Percentiles rank a stretch among this genome's conserved stretches.
Conservation (phyloP, 1,140 invertebrate species). For the Drosophila ironensis region DNA sequence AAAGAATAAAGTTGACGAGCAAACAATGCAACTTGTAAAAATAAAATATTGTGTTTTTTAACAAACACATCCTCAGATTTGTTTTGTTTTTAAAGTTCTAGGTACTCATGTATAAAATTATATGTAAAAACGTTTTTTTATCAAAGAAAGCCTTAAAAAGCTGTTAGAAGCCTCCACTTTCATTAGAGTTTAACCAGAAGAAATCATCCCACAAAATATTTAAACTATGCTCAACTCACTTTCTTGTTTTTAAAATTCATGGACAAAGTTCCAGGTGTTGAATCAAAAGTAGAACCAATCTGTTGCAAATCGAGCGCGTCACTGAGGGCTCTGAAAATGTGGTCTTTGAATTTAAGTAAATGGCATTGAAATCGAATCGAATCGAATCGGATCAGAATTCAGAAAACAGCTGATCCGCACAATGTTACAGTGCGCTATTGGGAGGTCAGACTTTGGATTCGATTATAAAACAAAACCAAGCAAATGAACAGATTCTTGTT, state of each 20-base stretch:
- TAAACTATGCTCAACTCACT: no score
- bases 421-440: background rate
- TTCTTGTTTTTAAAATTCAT: no score
- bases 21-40: background rate
- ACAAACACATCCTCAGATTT: no score
- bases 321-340: conserved; percentile 12
- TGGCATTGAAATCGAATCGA: conserved; percentile 10
- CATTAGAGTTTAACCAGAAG: no score
- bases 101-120: no score
- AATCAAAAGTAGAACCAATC: conserved; percentile 17
- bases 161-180: no score
- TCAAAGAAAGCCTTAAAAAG: background rate
- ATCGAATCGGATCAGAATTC: conserved; percentile 10
- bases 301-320: conserved; percentile 14
- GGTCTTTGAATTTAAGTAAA: conserved; percentile 16
- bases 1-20: no score
- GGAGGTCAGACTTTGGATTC: conserved; percentile 23
- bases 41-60: background rate
- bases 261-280: no score
- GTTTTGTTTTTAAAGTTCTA: no score
- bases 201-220: no score
- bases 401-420: conserved; percentile 47
- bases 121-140: background rate
- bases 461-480: conserved; percentile 5
- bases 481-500: conserved; percentile 30